Base-by-base conservation (phyloP, 2,888 invertebrate genomes). In the Augiades crinisus region DNA sequence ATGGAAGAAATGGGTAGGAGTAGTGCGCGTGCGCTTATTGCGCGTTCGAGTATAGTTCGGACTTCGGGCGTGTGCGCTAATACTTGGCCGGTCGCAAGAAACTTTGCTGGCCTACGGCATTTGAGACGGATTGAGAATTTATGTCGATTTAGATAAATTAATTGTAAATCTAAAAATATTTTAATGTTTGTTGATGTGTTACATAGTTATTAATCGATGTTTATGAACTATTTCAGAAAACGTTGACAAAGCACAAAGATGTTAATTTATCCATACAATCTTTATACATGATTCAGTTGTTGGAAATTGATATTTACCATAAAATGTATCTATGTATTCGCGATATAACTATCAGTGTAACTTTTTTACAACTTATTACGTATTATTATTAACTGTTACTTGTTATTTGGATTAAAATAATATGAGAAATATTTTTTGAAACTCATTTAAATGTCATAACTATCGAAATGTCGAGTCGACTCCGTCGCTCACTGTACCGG, bases 131-230 rank as follows among this genome's bases (percentile, higher is more conserved):
- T 5, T 30, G 30, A 33, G 22, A 34, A 37, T 44, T 37, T 43
- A 14, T 44, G 44, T 10, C 43, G 21, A 30, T 51, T 37, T 37
- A 37, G 21, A 30, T 50, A 40, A 44, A 31, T 21, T 30, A 38
- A 51, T 44, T 37, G 22, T 51, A 19, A 27, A 5, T 34, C 34
- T 45, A 45, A 36, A 45, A 51, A 44, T 10, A 50, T 50, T 50
- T 50, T 44, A 44, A 51, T 44, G 44, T 51, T 41, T 31, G 44
- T 51, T 51, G 37, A 44, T 44, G 51, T 51, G 44, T 51, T 51
- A 31, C 51, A 38, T 51, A 44, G 51, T 51, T 51, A 51, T 37
- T 44, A 44, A 51, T 51, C 10, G 37, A 44, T 51, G 51, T 51
- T 51, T 34, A 31, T 51, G 16, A 38, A 47, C 8, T 47, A 38